Evolutionary conservation across 2,113 vertebrate species (phyloP), one percentile per base, ranked within the genome.

Genomic region (Psettodes erumei): DNA sequence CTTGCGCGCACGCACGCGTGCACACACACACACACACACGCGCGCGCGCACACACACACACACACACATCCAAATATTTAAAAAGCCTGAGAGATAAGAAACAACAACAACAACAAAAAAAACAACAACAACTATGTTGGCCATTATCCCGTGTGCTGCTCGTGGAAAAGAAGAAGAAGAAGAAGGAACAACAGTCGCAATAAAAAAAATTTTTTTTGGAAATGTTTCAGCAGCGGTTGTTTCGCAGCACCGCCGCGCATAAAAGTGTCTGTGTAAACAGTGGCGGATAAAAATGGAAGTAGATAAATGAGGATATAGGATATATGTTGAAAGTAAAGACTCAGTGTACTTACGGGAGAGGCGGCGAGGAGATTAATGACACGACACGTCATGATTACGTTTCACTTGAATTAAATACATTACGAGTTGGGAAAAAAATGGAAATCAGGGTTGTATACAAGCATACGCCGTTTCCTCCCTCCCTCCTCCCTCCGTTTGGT

Each of bases 331-430:
- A 95, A 94, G 93, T 94, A 92, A 87, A 94, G 92, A 90, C 88
- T 93, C 89, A 86, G 90, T 93, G 94, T 95, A 95, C 94, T 95
- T 94, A 95, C 94, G 92, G 93, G 92, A 94, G 93, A 94, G 93
- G 93, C 92, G 93, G 93, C 93, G 94, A 93, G 91, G 85, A 94
- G 94, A 95, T 95, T 95, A 95, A 94, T 94, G 93, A 93, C 93
- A 92, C 90, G 88, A 94, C 94, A 94, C 94, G 94, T 95, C 94
- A 95, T 95, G 93, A 94, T 95, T 95, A 94, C 94, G 94, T 94
- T 94, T 93, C 92, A 93, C 93, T 93, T 93, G 94, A 95, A 95
- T 95, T 95, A 94, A 94, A 95, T 94, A 94, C 94, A 95, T 95
- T 94, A 95, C 93, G 94, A 94, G 93, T 93, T 93, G 93, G 91